Percentiles rank a stretch among this genome's conserved stretches.
Conservation (phyloP, 2,888 invertebrate genomes). For the Eretmocerus hayati region DNA sequence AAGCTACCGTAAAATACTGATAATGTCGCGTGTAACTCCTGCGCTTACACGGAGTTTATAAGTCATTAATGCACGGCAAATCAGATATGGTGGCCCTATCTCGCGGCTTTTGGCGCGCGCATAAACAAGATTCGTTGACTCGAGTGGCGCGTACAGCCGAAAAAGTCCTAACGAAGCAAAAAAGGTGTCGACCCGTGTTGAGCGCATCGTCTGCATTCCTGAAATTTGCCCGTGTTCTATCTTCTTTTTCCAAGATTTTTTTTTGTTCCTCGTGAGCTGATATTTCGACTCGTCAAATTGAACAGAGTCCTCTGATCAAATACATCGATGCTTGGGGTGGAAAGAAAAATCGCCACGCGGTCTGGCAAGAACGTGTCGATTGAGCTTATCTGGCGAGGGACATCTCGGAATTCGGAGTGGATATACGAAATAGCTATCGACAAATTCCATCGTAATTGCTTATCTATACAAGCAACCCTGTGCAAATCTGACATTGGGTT, state of each 20-base stretch:
- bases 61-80: constrained; percentile 9
- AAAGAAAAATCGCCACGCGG: constrained; percentile 12
- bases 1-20: constrained; percentile 14
- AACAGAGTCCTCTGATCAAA: no score
- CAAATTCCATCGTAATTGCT: constrained; percentile 43
- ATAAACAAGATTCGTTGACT: neutral
- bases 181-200: no score
- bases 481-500: neutral
- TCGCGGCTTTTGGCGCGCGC: neutral
- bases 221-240: no score
- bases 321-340: no score
- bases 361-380: neutral
- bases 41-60: constrained; percentile 6
- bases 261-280: no score
- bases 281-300: no score
- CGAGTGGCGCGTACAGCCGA: neutral
- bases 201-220: neutral
- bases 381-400: constrained; percentile 5
- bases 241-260: no score
- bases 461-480: constrained; percentile 37
- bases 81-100: constrained; percentile 13
- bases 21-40: neutral
- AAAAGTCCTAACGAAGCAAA: constrained; percentile 5
- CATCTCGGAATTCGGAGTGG: constrained; percentile 38
- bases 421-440: constrained; percentile 22